Evolutionary conservation across 2,113 vertebrate genomes (phyloP).

Genomic region (Butastur rufipennis): DNA sequence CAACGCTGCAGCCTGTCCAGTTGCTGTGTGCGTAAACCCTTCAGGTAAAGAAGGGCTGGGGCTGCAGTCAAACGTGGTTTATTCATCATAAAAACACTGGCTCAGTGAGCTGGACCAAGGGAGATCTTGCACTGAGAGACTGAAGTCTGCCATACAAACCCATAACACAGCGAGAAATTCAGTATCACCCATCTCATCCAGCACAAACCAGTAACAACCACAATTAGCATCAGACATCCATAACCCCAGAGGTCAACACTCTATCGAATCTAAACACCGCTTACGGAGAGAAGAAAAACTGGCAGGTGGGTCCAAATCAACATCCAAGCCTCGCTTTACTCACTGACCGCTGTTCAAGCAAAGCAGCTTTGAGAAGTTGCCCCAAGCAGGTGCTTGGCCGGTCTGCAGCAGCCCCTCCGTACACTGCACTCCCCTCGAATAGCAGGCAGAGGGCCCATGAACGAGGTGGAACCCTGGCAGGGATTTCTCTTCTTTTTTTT

Average conservation of each 20-base stretch:
- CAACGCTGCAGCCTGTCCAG: fast-evolving
- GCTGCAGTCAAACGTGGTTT: fast-evolving
- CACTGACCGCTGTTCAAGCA: fast-evolving
- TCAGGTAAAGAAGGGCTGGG: fast-evolving
- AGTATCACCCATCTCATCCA: fast-evolving
- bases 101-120: fast-evolving
- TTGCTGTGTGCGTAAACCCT: fast-evolving
- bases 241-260: not conserved
- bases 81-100: fast-evolving
- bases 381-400: fast-evolving
- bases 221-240: fast-evolving
- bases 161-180: fast-evolving
- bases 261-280: fast-evolving
- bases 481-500: too few species aligned
- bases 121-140: not conserved
- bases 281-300: not conserved
- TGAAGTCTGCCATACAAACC: not conserved
- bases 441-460: fast-evolving
- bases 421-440: fast-evolving
- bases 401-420: fast-evolving
- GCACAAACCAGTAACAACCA: not conserved
- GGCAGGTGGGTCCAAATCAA: too few species aligned
- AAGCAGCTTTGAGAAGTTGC: not conserved
- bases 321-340: too few species aligned
- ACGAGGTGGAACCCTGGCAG: fast-evolving